These are phyloP conservation scores for Polydrusus cervinus DNA, from an alignment of 2,888 invertebrate species.

Conservation along the genomic window DNA sequence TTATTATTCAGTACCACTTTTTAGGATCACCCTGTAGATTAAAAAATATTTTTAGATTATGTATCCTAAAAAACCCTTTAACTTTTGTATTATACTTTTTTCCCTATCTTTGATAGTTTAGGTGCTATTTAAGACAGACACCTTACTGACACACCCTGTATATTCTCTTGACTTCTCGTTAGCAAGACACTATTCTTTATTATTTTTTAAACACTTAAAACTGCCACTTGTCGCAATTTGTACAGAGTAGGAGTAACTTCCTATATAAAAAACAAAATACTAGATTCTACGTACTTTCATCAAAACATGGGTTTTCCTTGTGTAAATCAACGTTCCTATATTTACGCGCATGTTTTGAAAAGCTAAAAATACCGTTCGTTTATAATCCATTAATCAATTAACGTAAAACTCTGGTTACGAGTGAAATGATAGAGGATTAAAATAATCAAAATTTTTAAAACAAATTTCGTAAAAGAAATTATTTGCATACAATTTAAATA, in stretches of 20 bases:
- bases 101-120: too few relatives aligned
- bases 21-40: too few relatives aligned
- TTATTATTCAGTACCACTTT: too few relatives aligned
- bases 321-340: constrained; percentile 8
- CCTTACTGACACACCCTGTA: too few relatives aligned
- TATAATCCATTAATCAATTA: constrained; percentile 24
- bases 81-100: too few relatives aligned
- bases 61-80: too few relatives aligned
- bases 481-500: too few relatives aligned
- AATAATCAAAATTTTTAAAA: constrained; percentile 10
- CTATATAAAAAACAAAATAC: constrained; percentile 8
- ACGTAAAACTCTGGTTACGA: neutral
- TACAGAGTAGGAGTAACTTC: neutral
- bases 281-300: constrained; percentile 12
- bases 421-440: neutral
- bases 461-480: neutral
- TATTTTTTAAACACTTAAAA: neutral
- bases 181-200: neutral
- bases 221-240: too few relatives aligned
- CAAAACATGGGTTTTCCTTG: neutral
- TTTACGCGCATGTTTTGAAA: constrained; percentile 9
- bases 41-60: too few relatives aligned
- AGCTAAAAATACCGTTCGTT: constrained; percentile 38
- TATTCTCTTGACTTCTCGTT: too few relatives aligned
- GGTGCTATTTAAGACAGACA: too few relatives aligned